A percentile compares a stretch with the other conserved stretches of the same genome.
These are phyloP conservation scores for Mantis religiosa DNA, from an alignment of 2,888 invertebrate species.

Conservation along the genomic window DNA sequence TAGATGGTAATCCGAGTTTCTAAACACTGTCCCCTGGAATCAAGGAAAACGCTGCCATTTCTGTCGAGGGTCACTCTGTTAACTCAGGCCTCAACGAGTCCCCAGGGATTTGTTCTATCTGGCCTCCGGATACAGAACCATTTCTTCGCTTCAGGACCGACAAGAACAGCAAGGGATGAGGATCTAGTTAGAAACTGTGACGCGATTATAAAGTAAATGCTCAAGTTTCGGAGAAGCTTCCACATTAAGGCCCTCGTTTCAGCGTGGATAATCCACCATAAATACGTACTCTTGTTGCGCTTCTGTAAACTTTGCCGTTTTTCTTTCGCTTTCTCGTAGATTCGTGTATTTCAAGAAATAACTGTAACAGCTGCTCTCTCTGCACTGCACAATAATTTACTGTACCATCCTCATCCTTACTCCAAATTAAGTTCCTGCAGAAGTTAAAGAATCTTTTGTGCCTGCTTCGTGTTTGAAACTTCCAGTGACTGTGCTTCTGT, in stretches of 20 bases:
- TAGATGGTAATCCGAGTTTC: neutral
- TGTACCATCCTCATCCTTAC: too few relatives aligned
- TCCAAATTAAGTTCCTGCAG: too few relatives aligned
- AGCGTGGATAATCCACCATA: neutral
- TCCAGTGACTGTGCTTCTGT: too few relatives aligned
- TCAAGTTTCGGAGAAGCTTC: neutral
- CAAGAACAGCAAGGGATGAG: neutral
- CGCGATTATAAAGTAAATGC: neutral
- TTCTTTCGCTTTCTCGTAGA: neutral
- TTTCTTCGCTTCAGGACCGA: neutral
- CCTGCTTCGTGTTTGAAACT: too few relatives aligned
- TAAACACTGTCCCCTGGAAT: neutral
- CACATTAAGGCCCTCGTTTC: neutral
- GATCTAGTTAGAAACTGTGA: neutral
- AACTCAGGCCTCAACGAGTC: neutral
- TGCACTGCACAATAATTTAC: too few relatives aligned
- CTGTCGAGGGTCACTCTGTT: neutral
- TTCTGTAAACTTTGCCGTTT: neutral
- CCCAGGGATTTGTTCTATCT: neutral
- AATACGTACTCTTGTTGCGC: neutral
- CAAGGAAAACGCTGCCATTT: neutral
- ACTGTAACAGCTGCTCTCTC: too few relatives aligned
- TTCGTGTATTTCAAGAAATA: too few relatives aligned
- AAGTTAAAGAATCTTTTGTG: too few relatives aligned
- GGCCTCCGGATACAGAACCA: neutral